Evolutionary conservation across 1,140 invertebrate species (phyloP), one percentile per base, ranked within the genome.

Genomic region (Cydia splendana): DNA sequence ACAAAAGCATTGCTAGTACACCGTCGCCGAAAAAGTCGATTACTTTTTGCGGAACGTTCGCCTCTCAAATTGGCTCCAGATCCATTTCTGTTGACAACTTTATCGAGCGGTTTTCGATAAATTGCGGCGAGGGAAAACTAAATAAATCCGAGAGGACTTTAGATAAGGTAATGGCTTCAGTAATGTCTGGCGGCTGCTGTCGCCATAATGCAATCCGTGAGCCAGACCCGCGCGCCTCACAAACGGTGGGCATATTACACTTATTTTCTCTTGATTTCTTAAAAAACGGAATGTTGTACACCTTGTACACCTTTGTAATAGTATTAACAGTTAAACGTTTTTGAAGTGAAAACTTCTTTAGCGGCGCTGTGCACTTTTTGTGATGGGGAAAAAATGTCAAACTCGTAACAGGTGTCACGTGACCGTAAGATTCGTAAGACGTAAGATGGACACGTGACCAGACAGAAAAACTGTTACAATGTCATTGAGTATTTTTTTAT

Each of bases 51-150:
- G 80, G 77, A 84, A 81, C 84, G 81, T 83, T 90, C 81, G 86
- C 76, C 78, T 82, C 84, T 87, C 82, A 87, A 87, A 86, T 86
- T 87, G 86, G 80, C 82, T 82, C 78, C 82, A 88, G 89, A 93
- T 93, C 89, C 88, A 89, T 90, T 92, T 84, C 87, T 92, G 91
- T 93, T 93, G 91, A 92, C 89, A 93, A 92, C 88, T 91, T 93
- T 92, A 93, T 93, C 91, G 90, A 93, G 87, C 86, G 89, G 87
- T 90, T 91, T 91, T 89, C 90, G 90, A 92, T 93, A 92, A 92
- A 91, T 91, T 92, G 90, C 89, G 89, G 88, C 86, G 86, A 88
- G 89, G 89, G 91, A 90, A 93, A 91, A 91, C 89, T 93, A 93
- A 93, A 92, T 93, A 92, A 93, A 93, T 93, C 90, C 90, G 86